These are phyloP conservation scores for Leontopithecus rosalia DNA, from an alignment of 2,797 vertebrate genomes.

Conservation along the genomic window DNA sequence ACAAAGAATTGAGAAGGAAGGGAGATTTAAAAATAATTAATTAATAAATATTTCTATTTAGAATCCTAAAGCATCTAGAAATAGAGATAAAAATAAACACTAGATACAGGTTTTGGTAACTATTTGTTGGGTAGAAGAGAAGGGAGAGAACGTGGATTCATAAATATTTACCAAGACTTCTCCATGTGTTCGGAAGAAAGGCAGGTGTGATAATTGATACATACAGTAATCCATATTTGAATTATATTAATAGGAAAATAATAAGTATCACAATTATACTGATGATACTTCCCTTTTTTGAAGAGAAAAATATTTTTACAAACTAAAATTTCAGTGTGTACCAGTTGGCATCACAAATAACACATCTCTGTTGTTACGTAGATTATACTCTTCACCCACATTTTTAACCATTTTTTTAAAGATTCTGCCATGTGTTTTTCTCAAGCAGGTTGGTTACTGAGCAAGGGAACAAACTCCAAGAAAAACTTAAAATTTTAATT, in stretches of 20 bases:
- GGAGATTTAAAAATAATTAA: not conserved
- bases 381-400: not conserved
- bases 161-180: not conserved
- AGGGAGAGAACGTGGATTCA: not conserved
- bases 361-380: not conserved
- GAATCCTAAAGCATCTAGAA: not conserved
- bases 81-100: not conserved
- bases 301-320: not conserved
- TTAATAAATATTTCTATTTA: not conserved
- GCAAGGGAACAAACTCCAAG: not conserved
- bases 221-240: not conserved
- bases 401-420: not conserved
- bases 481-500: not conserved
- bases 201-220: not conserved
- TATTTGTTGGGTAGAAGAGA: not conserved
- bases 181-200: not conserved
- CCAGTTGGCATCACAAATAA: constrained; percentile 26
- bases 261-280: not conserved
- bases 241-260: not conserved
- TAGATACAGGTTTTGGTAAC: not conserved
- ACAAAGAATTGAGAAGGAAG: not conserved
- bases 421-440: constrained; percentile 8
- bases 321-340: not conserved
- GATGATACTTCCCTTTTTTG: not conserved
- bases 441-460: not conserved